phyloP scores from a whole-genome alignment of 1,140 invertebrate genomes.

The Polypedilum vanderplanki region DNA sequence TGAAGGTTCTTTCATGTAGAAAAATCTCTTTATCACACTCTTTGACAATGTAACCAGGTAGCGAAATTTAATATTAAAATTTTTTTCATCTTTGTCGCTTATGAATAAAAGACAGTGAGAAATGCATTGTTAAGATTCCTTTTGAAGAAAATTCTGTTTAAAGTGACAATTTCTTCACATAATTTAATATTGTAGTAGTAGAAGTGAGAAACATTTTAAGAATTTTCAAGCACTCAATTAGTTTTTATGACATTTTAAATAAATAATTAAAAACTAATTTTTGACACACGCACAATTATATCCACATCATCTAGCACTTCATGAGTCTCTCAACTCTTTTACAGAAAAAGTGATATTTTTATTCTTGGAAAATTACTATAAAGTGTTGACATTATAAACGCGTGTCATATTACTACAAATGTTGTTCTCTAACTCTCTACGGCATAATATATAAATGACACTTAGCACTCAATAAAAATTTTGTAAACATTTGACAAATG shows the following conservation, averaged over 20 bases:
- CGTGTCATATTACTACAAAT: conserved; percentile 24
- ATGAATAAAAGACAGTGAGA: neutral
- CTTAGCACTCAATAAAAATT: conserved; percentile 12
- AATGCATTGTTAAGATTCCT: neutral
- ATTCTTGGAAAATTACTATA: conserved; percentile 23
- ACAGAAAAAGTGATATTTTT: neutral
- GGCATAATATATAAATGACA: conserved; percentile 3
- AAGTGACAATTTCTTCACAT: too few relatives aligned
- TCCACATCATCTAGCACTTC: conserved; percentile 5
- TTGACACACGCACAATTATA: neutral
- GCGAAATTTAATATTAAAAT: conserved; percentile 20
- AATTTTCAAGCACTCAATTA: too few relatives aligned
- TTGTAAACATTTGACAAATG: neutral
- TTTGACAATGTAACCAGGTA: conserved; percentile 3
- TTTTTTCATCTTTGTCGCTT: neutral
- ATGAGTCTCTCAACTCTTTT: conserved; percentile 26
- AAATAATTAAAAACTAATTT: too few relatives aligned
- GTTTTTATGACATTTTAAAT: too few relatives aligned
- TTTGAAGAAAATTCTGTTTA: neutral
- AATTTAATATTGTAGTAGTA: too few relatives aligned
- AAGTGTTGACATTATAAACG: conserved; percentile 25
- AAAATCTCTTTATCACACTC: neutral
- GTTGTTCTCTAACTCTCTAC: neutral
- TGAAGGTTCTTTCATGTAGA: neutral
- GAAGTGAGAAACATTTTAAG: too few relatives aligned